Base-by-base conservation (phyloP, 1,140 invertebrate genomes). In the Diuraphis noxia region DNA sequence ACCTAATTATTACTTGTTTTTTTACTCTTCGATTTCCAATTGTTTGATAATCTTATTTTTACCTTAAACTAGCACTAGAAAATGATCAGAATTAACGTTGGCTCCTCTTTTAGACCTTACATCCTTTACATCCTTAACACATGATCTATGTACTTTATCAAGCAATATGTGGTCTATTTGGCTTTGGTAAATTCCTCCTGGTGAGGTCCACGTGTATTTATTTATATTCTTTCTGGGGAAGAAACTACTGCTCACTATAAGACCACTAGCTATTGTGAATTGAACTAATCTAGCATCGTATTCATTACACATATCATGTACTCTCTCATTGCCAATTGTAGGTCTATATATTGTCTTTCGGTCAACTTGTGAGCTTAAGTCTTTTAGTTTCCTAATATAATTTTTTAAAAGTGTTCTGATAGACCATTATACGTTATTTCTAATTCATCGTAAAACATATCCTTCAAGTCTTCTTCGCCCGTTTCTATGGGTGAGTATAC, bases 1-100 rank as follows among this genome's bases (percentile, higher is more conserved):
- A 87, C 46, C 34, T 87, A 87, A 23, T n/a, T 30, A 87, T 25
- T 52, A 25, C 43, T 43, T 43, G 40, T 40, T 84, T 84, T 43
- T 30, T 87, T 87, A 10, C 36, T 87, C 38, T 87, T 87, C 85
- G 46, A 46, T 87, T 38, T 87, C 46, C 85, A 87, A 21, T 87
- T 34, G 17, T 87, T 87, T 87, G 85, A 52, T 30, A 87, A 36
- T 52, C 36, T 87, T 87, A 52, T 0, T 52, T 52, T 87, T 52
- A 87, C 46, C 49, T 52, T 87, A 56, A n/a, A 87, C 46, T 52
- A 87, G 85, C 23, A 87, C 85, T 87, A 87, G 46, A 36, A 87
- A 87, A 87, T 87, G 7, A 36, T 87, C 23, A 2, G 46, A 87
- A 21, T 87, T 34, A 87, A 46, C 49, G 38, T 52, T 25, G 40